These are phyloP conservation scores for Caradrina clavipalpis DNA, from an alignment of 2,888 invertebrate genomes.

Conservation along the genomic window DNA sequence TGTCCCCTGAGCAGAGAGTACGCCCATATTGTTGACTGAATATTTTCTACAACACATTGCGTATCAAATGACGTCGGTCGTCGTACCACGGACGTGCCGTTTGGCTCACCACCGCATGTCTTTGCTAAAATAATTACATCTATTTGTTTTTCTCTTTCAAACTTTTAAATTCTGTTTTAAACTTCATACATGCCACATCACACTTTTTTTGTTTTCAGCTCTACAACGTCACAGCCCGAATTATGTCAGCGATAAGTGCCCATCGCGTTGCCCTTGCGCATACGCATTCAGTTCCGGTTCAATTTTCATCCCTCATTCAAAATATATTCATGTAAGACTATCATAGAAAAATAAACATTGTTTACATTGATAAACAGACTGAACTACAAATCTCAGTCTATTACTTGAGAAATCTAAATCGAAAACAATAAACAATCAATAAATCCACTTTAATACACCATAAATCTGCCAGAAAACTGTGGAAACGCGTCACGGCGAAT, in stretches of 20 bases:
- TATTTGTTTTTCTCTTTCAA: constrained; percentile 58
- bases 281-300: constrained; percentile 23
- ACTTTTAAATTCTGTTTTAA: constrained; percentile 43
- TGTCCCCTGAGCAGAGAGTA: constrained; percentile 56
- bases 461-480: constrained; percentile 75
- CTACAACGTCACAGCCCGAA: constrained; percentile 27
- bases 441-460: constrained; percentile 75
- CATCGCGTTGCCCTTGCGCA: constrained; percentile 29
- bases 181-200: constrained; percentile 38
- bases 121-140: constrained; percentile 58
- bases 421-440: constrained; percentile 79
- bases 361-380: constrained; percentile 57
- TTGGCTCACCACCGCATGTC: constrained; percentile 56
- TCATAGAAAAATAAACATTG: constrained; percentile 51
- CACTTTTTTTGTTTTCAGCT: constrained; percentile 34
- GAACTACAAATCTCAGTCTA: constrained; percentile 63
- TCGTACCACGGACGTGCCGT: constrained; percentile 57
- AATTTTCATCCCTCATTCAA: constrained; percentile 16
- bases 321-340: constrained; percentile 21
- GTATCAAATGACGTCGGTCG: constrained; percentile 61
- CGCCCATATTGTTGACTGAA: constrained; percentile 61
- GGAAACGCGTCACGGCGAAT: constrained; percentile 63
- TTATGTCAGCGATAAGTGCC: constrained; percentile 45
- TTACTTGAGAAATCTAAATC: constrained; percentile 69
- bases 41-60: constrained; percentile 60